Base-by-base conservation (phyloP, 2,888 invertebrate species). In the Ypsolopha scabrella region DNA sequence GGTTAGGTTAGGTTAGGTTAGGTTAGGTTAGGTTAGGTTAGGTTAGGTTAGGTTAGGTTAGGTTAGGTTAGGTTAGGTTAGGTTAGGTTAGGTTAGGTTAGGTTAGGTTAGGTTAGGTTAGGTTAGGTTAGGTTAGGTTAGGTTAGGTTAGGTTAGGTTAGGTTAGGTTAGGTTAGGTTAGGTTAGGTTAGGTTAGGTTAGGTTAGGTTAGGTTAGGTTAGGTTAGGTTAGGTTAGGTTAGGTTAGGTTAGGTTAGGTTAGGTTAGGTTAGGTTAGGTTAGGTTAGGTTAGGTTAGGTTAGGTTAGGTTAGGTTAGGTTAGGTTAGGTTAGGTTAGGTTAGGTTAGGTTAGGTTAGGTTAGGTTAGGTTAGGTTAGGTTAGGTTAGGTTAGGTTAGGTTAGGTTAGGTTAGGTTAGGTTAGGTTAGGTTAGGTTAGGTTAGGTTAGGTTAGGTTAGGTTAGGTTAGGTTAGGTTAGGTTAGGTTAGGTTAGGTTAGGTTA, bases 161-260 rank as follows among this genome's bases (percentile, higher is more conserved):
- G 51, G 43, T 51, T 51, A 51, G 45, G 45, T 51, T 51, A 51
- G 51, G 56, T 58, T 54, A 54, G 55, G 56, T 54, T 56, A 54
- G 53, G 54, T 54, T 54, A 54, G 39, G 39, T 39, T 39, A 39
- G 45, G 13, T 44, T 44, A 3, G 24, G 45, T 44, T 44, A 44
- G 45, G 45, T n/a, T 44, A 44, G 45, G 45, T 44, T 53, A 52
- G 53, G 52, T 57, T 57, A 51, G 52, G 55, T 55, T 55, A 53
- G 54, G 56, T 53, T 54, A 55, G 58, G 57, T 59, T 56, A 56
- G 56, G 57, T 56, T 58, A 54, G 54, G 53, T 53, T 55, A 55
- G 39, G 39, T 39, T 24, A 24, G n/a, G 24, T 2, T 24, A n/a
- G n/a, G 39, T 39, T 39, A 39, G 39, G 39, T 39, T 43, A 43